Evolutionary conservation across 2,113 vertebrate species (phyloP).

Genomic region (Brachypodius melanocephalos): DNA sequence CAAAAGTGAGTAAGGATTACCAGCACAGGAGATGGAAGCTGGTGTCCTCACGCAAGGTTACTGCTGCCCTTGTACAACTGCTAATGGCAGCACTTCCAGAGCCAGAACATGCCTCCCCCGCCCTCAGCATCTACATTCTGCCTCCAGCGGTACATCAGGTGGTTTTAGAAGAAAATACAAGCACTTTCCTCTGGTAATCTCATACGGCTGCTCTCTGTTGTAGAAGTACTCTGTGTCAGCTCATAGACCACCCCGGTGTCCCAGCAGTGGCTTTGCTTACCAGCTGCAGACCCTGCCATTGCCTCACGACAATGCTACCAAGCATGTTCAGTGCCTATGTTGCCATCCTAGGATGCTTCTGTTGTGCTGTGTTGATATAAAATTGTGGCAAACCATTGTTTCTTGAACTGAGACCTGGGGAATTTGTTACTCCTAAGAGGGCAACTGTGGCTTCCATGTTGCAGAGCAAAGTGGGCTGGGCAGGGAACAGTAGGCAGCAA

Average conservation of each 20-base stretch:
- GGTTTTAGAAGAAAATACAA: not conserved
- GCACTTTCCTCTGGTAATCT: not conserved
- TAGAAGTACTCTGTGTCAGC: not conserved
- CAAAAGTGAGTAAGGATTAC: not conserved
- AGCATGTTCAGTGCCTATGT: not conserved
- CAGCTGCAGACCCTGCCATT: not conserved
- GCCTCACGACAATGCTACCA: rapidly evolving
- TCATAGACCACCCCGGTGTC: not conserved
- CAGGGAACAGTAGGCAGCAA: not conserved
- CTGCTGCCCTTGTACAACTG: not conserved
- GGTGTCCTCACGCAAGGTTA: not conserved
- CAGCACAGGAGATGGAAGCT: not conserved
- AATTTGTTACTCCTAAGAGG: rapidly evolving
- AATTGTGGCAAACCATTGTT: not conserved
- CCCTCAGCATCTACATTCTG: not conserved
- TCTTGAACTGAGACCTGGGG: rapidly evolving
- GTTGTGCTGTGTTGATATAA: rapidly evolving
- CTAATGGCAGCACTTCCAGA: not conserved
- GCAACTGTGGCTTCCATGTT: not conserved
- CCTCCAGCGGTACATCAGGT: not conserved
- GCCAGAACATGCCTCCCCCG: not conserved
- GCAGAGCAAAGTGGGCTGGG: not conserved
- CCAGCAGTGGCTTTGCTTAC: not conserved
- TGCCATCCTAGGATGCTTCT: not conserved
- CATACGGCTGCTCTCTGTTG: not conserved